These are phyloP conservation scores for Pheosia tremula DNA, from an alignment of 2,888 invertebrate genomes.

Conservation along the genomic window DNA sequence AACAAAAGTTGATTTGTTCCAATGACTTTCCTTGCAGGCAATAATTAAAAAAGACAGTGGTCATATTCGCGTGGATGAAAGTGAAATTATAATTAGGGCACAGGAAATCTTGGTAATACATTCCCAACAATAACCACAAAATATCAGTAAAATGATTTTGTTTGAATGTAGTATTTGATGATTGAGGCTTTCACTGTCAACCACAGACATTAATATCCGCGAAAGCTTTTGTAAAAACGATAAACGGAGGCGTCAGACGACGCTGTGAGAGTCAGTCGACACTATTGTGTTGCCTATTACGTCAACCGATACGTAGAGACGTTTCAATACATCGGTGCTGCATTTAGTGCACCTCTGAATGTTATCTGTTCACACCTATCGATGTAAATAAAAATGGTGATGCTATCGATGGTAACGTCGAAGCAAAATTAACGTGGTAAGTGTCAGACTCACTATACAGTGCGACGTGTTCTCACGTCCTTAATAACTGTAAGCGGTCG, in stretches of 20 bases:
- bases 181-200: slow-evolving; percentile 54
- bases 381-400: slow-evolving; percentile 55
- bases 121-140: slow-evolving; percentile 31
- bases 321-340: slow-evolving; percentile 33
- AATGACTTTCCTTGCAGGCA: slow-evolving; percentile 33
- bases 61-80: slow-evolving; percentile 5
- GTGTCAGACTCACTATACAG: slow-evolving; percentile 52
- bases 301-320: slow-evolving; percentile 24
- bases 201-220: slow-evolving; percentile 48
- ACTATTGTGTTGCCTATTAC: slow-evolving; percentile 33
- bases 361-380: slow-evolving; percentile 37
- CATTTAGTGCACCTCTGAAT: slow-evolving; percentile 25
- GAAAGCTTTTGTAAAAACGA: slow-evolving; percentile 51
- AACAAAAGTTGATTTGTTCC: slow-evolving; percentile 60
- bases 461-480: slow-evolving; percentile 73
- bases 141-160: slow-evolving; percentile 32
- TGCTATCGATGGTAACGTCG: slow-evolving; percentile 48
- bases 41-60: slow-evolving; percentile 13
- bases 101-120: slow-evolving; percentile 18
- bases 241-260: slow-evolving; percentile 37
- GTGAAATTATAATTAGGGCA: slow-evolving; percentile 9
- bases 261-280: slow-evolving; percentile 33
- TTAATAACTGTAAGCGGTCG: slow-evolving; percentile 75
- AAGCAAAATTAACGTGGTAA: slow-evolving; percentile 64
- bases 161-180: slow-evolving; percentile 40